These are phyloP conservation scores for Octodon degus DNA, from an alignment of 2,113 vertebrate genomes.

Conservation along the genomic window DNA sequence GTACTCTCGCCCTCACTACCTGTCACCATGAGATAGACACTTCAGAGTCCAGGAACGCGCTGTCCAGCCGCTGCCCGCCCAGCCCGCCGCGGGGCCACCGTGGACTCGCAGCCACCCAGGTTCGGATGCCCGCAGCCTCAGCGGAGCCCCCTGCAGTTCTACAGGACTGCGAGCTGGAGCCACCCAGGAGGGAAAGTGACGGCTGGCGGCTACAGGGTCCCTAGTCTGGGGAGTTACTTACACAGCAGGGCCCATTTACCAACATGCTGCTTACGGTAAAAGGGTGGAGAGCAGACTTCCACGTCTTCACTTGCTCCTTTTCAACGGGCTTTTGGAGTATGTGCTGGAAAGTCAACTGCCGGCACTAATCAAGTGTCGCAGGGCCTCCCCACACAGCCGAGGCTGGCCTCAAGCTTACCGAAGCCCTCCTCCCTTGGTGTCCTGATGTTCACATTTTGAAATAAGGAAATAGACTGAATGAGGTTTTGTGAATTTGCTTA, in stretches of 20 bases:
- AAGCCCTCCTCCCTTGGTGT: background rate
- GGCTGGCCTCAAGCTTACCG: background rate
- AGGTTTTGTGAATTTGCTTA: background rate
- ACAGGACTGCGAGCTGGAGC: background rate
- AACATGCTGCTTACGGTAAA: background rate
- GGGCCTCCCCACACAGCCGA: background rate
- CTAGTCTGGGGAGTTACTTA: background rate
- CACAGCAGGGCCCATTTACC: background rate
- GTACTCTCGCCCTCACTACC: background rate
- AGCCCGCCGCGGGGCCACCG: background rate
- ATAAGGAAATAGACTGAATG: background rate
- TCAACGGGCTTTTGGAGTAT: background rate
- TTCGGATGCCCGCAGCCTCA: background rate
- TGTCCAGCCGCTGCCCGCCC: background rate
- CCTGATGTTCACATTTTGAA: conserved; percentile 6
- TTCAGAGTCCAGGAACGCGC: background rate
- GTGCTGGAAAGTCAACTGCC: background rate
- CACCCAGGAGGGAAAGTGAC: background rate
- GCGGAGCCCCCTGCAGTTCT: background rate
- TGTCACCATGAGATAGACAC: background rate
- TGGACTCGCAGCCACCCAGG: background rate
- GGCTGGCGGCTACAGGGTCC: background rate
- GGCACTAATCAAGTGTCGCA: background rate
- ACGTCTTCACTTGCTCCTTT: background rate
- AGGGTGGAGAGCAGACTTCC: background rate